Evolutionary conservation across 2,113 vertebrate genomes (phyloP).

Genomic region (Lophotis ruficrista): DNA sequence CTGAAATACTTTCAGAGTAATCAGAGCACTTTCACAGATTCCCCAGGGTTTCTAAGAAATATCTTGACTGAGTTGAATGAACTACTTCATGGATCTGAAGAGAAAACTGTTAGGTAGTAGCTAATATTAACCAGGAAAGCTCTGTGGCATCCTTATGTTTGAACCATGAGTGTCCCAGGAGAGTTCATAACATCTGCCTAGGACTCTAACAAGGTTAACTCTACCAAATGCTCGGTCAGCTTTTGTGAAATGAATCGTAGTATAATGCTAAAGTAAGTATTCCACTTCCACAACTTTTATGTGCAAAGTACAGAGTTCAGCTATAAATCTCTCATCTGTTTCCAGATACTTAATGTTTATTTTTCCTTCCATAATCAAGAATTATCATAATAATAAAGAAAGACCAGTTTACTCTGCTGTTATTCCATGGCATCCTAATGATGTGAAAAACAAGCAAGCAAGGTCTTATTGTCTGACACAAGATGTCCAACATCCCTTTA

Average conservation of each 20-base stretch:
- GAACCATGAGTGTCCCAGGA: not conserved
- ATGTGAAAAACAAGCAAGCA: not conserved
- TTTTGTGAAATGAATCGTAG: not conserved
- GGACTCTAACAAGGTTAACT: not conserved
- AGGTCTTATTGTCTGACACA: not conserved
- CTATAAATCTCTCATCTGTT: not conserved
- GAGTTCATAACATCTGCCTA: not conserved
- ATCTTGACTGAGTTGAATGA: not conserved
- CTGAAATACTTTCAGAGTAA: not conserved
- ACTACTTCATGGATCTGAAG: not conserved
- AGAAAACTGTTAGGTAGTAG: not conserved
- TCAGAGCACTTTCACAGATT: not conserved
- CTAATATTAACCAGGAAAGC: not conserved
- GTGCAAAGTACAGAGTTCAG: not conserved
- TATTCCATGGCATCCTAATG: not conserved
- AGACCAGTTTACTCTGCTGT: not conserved
- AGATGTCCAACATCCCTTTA: not conserved
- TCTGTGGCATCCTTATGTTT: not conserved
- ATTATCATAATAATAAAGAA: not conserved
- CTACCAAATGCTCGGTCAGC: not conserved
- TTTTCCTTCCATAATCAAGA: slow-evolving; percentile 6
- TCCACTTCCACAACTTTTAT: not conserved
- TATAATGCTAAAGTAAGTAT: not conserved
- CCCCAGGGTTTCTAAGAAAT: not conserved
- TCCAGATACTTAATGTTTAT: not conserved